These are phyloP conservation scores for Cyprinus carpio DNA, from an alignment of 2,113 vertebrate species.

Conservation along the genomic window DNA sequence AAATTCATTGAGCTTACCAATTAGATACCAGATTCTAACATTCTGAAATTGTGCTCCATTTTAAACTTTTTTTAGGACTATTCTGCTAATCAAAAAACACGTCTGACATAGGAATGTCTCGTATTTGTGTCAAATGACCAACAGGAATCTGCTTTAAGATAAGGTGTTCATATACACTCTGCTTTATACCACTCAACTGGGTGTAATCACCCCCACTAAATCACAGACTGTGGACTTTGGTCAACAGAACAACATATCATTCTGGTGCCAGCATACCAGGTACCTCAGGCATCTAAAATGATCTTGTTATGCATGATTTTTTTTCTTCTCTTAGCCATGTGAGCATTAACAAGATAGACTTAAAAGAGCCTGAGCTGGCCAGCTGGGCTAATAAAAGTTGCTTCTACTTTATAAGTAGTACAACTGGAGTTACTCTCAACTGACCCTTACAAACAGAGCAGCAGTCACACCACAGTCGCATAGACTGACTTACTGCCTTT, in stretches of 20 bases:
- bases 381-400: constrained; percentile 14
- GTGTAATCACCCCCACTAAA: background rate
- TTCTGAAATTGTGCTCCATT: constrained; percentile 59
- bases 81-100: constrained; percentile 74
- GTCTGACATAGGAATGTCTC: constrained; percentile 70
- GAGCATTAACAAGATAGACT: constrained; percentile 4
- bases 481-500: background rate
- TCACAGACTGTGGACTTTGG: constrained; percentile 28
- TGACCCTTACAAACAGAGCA: constrained; percentile 8
- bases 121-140: constrained; percentile 52
- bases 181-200: background rate
- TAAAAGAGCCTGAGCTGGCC: background rate
- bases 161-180: constrained; percentile 10
- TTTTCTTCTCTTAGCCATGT: constrained; percentile 20
- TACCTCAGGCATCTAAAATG: background rate
- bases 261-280: constrained; percentile 2
- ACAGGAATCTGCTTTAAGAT: background rate
- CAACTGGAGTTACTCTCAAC: background rate
- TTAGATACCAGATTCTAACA: constrained; percentile 70
- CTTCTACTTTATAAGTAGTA: constrained; percentile 13
- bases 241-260: constrained; percentile 18
- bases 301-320: constrained; percentile 13
- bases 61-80: constrained; percentile 56
- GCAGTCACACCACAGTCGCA: constrained; percentile 9
- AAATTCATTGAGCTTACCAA: constrained; percentile 42